phyloP scores from a whole-genome alignment of 2,888 invertebrate genomes.

The Tenthredo notha region DNA sequence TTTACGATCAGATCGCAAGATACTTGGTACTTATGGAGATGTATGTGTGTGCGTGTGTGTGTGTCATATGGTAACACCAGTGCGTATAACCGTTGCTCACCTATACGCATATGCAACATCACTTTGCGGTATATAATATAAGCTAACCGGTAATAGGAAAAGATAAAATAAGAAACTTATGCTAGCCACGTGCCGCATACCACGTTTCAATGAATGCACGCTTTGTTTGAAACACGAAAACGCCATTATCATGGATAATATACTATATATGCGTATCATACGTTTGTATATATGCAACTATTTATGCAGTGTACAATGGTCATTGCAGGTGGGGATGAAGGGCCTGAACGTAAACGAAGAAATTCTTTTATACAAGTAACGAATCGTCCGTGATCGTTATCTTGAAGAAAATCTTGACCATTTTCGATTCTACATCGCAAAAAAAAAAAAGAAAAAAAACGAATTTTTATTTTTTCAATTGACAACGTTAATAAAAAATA shows the following conservation, averaged over 20 bases:
- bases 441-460: no score
- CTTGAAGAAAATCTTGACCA: not conserved
- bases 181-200: constrained; percentile 46
- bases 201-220: constrained; percentile 37
- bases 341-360: not conserved
- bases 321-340: not conserved
- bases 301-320: not conserved
- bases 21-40: not conserved
- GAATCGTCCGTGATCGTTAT: not conserved
- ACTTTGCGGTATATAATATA: not conserved
- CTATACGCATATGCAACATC: not conserved
- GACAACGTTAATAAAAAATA: no score
- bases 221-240: constrained; percentile 52
- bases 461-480: not conserved
- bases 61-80: not conserved
- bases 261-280: constrained; percentile 29
- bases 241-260: constrained; percentile 36
- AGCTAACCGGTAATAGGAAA: not conserved
- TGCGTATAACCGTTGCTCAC: not conserved
- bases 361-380: not conserved
- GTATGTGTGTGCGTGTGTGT: no score
- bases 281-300: constrained; percentile 4
- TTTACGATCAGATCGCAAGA: not conserved
- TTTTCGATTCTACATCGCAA: no score
- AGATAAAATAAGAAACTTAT: constrained; percentile 33